phyloP scores from a whole-genome alignment of 2,888 invertebrate species.

The Iselma pallidipennis region DNA sequence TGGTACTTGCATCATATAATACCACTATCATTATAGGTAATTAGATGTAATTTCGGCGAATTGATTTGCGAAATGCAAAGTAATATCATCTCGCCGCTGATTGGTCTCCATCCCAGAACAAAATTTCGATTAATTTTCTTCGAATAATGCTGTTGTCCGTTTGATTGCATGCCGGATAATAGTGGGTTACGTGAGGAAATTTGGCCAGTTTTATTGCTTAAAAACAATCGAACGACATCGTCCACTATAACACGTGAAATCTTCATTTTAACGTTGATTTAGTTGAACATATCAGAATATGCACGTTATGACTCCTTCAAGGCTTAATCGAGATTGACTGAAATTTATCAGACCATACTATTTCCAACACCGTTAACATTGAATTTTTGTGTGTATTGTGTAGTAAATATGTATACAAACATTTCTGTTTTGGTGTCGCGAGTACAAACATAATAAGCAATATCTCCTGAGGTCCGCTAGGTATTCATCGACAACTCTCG shows the following conservation, averaged over 20 bases:
- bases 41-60: constrained; percentile 50
- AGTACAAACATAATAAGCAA: neutral
- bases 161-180: neutral
- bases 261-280: neutral
- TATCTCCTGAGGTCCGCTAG: neutral
- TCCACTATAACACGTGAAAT: neutral
- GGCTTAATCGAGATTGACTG: neutral
- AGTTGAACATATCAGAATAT: neutral
- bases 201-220: neutral
- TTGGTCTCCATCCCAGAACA: constrained; percentile 29
- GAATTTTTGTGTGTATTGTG: neutral
- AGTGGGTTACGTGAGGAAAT: neutral
- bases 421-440: neutral
- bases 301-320: neutral
- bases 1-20: neutral
- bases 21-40: constrained; percentile 48
- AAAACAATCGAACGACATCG: neutral
- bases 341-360: neutral
- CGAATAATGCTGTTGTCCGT: constrained; percentile 8
- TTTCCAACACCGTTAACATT: neutral
- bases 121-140: constrained; percentile 43
- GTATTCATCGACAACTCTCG: neutral
- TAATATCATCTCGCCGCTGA: constrained; percentile 42
- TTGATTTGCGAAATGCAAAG: constrained; percentile 49
- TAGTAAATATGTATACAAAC: too few relatives aligned